A percentile compares a stretch with the other conserved stretches of the same genome.
Conservation (phyloP, 2,113 vertebrate species). For the Myiopsitta monachus region DNA sequence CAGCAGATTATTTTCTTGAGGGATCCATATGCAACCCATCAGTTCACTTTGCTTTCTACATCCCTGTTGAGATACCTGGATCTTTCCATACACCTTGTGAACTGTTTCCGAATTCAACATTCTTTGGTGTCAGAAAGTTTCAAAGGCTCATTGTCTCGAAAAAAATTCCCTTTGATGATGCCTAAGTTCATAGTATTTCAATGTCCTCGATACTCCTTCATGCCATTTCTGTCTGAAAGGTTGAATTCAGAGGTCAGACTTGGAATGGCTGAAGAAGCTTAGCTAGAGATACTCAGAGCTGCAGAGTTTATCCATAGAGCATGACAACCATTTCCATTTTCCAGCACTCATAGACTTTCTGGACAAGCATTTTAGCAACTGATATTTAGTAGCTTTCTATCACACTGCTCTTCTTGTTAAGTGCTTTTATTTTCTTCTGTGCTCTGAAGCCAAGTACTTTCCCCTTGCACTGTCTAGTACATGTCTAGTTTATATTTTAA, state of each 20-base stretch:
- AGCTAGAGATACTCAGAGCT: neutral
- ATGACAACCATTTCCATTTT: neutral
- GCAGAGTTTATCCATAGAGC: neutral
- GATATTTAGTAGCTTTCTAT: neutral
- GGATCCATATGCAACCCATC: neutral
- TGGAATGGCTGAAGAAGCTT: neutral
- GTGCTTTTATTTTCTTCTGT: neutral
- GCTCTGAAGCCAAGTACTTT: neutral
- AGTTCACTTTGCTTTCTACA: neutral
- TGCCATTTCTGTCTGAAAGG: neutral
- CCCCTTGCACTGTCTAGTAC: neutral
- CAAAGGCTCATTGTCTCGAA: neutral
- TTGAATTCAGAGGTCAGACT: neutral
- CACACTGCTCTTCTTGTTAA: neutral
- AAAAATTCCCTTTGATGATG: neutral
- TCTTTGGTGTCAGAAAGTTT: neutral
- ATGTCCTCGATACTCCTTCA: neutral
- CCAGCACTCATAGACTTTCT: neutral
- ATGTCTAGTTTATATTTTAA: neutral
- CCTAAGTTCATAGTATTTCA: neutral
- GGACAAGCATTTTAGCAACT: neutral
- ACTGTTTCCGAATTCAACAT: neutral
- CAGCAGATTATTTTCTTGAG: neutral
- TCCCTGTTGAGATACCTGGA: neutral
- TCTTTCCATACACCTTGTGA: neutral